A percentile compares a stretch with the other conserved stretches of the same genome.
Conservation (phyloP, 2,888 invertebrate genomes). For the Drosophila heteroneura region DNA sequence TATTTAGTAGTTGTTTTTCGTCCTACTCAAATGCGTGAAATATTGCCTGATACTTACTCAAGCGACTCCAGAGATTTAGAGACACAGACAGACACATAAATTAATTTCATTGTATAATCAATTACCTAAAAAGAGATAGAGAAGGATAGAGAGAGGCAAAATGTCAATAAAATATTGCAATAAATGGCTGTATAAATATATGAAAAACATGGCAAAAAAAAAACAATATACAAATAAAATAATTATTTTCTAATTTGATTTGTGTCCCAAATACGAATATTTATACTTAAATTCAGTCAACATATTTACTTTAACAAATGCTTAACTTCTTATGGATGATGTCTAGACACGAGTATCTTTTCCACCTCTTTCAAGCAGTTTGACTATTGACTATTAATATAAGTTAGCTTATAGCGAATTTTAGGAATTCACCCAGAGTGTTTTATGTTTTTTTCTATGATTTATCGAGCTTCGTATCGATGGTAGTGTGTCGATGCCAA, state of each 20-base stretch:
- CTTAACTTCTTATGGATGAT: background rate
- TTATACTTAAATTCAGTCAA: background rate
- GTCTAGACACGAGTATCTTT: background rate
- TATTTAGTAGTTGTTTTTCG: conserved; percentile 80
- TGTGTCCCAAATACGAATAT: background rate
- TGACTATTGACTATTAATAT: background rate
- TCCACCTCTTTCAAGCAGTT: background rate
- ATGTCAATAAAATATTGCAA: conserved; percentile 3
- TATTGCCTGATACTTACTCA: conserved; percentile 75
- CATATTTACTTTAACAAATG: background rate
- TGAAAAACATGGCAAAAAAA: background rate
- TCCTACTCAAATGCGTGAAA: conserved; percentile 73
- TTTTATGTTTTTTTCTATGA: background rate
- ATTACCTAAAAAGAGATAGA: conserved; percentile 68
- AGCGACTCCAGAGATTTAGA: conserved; percentile 45
- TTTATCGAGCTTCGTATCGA: no score
- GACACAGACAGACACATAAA: conserved; percentile 58
- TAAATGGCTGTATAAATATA: background rate
- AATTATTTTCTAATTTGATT: background rate
- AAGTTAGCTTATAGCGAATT: background rate
- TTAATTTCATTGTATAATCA: conserved; percentile 73
- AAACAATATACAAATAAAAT: background rate
- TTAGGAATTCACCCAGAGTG: background rate
- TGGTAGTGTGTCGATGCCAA: background rate
- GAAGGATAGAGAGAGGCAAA: background rate